phyloP scores from a whole-genome alignment of 2,888 invertebrate genomes.

The Laspeyria flexula region DNA sequence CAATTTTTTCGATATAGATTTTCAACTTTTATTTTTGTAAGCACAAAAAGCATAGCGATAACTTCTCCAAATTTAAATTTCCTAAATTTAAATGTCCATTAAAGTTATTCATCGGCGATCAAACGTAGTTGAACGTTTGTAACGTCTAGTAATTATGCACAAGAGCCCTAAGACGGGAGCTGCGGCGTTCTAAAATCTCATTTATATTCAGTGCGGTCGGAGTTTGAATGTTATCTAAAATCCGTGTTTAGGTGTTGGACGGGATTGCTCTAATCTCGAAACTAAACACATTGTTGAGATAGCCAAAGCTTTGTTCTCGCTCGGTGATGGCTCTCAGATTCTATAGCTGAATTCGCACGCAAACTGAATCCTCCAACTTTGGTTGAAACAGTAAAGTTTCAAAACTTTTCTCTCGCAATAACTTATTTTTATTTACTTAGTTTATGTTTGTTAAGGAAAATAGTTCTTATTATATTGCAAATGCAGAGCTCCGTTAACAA shows the following conservation, averaged over 20 bases:
- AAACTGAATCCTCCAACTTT: slow-evolving; percentile 60
- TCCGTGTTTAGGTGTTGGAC: slow-evolving; percentile 85
- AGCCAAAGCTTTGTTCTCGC: slow-evolving; percentile 77
- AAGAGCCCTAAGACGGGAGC: slow-evolving; percentile 74
- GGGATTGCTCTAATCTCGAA: slow-evolving; percentile 83
- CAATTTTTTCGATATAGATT: slow-evolving; percentile 34
- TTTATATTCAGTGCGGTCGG: slow-evolving; percentile 84
- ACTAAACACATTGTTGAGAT: slow-evolving; percentile 84
- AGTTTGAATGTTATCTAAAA: slow-evolving; percentile 86
- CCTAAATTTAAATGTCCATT: slow-evolving; percentile 62
- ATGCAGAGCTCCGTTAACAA: slow-evolving; percentile 41
- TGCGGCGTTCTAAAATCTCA: slow-evolving; percentile 80
- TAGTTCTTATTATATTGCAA: slow-evolving; percentile 35
- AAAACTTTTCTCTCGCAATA: slow-evolving; percentile 43
- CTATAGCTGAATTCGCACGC: slow-evolving; percentile 50
- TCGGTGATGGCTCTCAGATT: slow-evolving; percentile 56
- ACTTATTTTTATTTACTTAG: slow-evolving; percentile 40
- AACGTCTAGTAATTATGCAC: slow-evolving; percentile 80
- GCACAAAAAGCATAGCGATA: slow-evolving; percentile 24
- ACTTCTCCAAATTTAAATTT: slow-evolving; percentile 40
- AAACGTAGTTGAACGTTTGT: slow-evolving; percentile 67
- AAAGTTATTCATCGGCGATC: slow-evolving; percentile 67
- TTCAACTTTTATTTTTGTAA: slow-evolving; percentile 26
- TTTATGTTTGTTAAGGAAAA: slow-evolving; percentile 42
- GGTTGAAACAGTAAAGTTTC: slow-evolving; percentile 42